phyloP scores from a whole-genome alignment of 2,888 invertebrate genomes.

The Parnassius smintheus region DNA sequence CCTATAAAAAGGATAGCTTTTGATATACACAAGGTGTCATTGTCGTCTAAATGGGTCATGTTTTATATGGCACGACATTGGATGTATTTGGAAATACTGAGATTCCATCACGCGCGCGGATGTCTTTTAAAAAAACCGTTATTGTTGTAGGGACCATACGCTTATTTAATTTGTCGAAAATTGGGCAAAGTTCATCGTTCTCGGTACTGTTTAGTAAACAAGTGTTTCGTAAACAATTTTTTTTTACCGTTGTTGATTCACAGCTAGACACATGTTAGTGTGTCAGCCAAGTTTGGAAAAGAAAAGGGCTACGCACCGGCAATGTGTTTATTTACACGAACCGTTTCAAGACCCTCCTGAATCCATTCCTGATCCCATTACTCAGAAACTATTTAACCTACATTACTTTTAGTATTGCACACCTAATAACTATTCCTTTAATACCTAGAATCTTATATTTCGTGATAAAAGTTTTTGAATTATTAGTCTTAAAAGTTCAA shows the following conservation, averaged over 20 bases:
- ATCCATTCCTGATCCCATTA: too few species aligned
- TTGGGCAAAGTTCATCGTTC: conserved; percentile 22
- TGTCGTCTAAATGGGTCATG: conserved; percentile 3
- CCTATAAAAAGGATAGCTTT: too few species aligned
- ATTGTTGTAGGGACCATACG: conserved; percentile 23
- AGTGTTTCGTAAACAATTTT: too few species aligned
- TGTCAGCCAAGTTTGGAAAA: too few species aligned
- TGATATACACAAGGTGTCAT: neutral
- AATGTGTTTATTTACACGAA: too few species aligned
- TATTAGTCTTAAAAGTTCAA: too few species aligned
- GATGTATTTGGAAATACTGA: conserved; percentile 13
- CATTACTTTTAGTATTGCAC: too few species aligned
- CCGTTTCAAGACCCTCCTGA: neutral
- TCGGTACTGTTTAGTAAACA: conserved; percentile 20
- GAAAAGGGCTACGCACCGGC: too few species aligned
- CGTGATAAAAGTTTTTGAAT: too few species aligned
- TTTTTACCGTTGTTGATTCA: conserved; percentile 1
- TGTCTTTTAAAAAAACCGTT: conserved; percentile 21
- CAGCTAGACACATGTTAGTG: neutral
- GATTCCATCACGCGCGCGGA: conserved; percentile 24
- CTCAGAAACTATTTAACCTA: too few species aligned
- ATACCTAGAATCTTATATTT: too few species aligned
- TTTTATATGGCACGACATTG: conserved; percentile 7
- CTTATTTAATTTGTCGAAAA: conserved; percentile 21
- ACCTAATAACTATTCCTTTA: too few species aligned